Evolutionary conservation across 2,888 invertebrate species (phyloP).

Genomic region (Xiphydria camelus): DNA sequence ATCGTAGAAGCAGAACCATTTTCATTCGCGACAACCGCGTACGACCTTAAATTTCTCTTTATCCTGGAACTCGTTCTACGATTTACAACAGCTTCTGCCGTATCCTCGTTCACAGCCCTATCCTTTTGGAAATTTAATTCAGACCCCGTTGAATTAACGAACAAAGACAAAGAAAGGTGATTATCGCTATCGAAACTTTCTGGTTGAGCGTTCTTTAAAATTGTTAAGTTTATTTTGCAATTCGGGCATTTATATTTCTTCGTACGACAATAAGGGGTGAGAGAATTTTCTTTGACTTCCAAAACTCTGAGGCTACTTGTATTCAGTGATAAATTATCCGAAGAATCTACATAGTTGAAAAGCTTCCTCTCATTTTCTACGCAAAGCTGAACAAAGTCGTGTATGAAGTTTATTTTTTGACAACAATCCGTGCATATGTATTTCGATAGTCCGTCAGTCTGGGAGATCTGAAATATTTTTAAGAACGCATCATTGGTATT

Average conservation of each 20-base stretch:
- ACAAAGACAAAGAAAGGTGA: neutral
- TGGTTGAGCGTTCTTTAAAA: slow-evolving; percentile 5
- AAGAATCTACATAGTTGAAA: neutral
- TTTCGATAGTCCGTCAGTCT: slow-evolving; percentile 25
- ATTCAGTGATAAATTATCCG: neutral
- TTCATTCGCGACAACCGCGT: neutral
- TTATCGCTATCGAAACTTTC: neutral
- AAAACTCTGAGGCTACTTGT: neutral
- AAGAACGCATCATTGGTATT: no score
- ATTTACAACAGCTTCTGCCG: neutral
- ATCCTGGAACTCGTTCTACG: neutral
- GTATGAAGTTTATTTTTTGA: slow-evolving; percentile 20
- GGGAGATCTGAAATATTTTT: slow-evolving; percentile 31
- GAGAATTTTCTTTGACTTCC: neutral
- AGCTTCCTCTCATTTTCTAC: slow-evolving; percentile 9
- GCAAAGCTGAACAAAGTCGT: slow-evolving; percentile 9
- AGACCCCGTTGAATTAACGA: neutral
- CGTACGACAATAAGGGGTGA: no score
- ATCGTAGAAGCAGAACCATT: neutral
- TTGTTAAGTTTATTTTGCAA: slow-evolving; percentile 31
- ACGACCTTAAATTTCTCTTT: neutral
- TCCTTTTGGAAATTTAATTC: no score
- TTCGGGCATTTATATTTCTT: slow-evolving; percentile 28
- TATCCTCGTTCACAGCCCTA: no score
- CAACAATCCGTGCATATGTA: slow-evolving; percentile 27